These are phyloP conservation scores for Phrixothrix hirtus DNA, from an alignment of 2,888 invertebrate species.

Conservation along the genomic window DNA sequence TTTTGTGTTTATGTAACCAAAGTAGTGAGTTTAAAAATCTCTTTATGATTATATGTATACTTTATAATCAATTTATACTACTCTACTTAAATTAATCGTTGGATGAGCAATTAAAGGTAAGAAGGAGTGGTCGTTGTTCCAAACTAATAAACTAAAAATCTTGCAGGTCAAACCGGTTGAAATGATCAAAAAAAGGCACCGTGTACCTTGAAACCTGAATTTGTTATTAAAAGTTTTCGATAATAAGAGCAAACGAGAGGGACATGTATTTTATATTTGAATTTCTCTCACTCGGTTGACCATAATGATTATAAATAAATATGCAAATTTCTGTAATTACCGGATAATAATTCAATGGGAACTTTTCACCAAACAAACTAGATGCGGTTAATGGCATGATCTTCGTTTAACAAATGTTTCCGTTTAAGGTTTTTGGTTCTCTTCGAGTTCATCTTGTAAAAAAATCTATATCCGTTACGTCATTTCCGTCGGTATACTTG, in stretches of 20 bases:
- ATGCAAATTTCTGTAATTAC: conserved; percentile 3
- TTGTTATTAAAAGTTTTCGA: neutral
- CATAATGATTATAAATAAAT: neutral
- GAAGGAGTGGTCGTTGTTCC: conserved; percentile 8
- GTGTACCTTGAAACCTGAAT: no score
- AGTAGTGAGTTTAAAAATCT: no score
- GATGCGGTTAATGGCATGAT: neutral
- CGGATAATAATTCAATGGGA: neutral
- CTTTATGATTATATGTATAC: no score
- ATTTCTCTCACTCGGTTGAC: neutral
- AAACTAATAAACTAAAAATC: conserved; percentile 1
- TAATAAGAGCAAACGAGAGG: neutral
- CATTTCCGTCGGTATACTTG: conserved; percentile 23
- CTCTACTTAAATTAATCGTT: conserved; percentile 1
- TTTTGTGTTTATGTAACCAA: no score
- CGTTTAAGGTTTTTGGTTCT: conserved; percentile 2
- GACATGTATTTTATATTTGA: neutral
- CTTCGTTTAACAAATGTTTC: conserved; percentile 5
- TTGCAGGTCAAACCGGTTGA: conserved; percentile 1
- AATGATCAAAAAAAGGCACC: neutral
- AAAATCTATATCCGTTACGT: conserved; percentile 25
- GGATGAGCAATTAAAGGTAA: conserved; percentile 1
- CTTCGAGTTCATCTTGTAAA: neutral
- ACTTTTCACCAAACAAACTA: neutral
- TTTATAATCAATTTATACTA: neutral